Conservation (phyloP, 23 tunicate genomes). For the Styela clava region DNA sequence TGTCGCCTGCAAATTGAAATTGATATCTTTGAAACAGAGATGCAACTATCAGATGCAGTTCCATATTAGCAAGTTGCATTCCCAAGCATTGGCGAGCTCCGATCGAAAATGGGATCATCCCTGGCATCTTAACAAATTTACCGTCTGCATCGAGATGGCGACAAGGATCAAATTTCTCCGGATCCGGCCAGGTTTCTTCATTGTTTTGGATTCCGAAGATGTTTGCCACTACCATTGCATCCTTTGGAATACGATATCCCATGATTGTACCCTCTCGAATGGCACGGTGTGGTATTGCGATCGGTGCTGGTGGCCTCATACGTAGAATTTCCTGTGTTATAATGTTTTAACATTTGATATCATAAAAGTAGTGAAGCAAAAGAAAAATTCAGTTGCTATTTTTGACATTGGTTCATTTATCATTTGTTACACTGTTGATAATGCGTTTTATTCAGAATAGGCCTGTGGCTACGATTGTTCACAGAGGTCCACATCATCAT, state of each 20-base stretch:
- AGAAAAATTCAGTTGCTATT: neutral
- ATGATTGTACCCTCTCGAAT: conserved; percentile 22
- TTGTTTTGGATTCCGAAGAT: conserved; percentile 51
- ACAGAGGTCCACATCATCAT: no score
- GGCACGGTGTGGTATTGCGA: conserved; percentile 39
- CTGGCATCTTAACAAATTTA: conserved; percentile 40
- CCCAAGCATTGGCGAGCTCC: conserved; percentile 67
- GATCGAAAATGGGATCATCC: conserved; percentile 36
- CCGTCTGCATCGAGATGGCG: conserved; percentile 56
- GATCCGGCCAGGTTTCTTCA: conserved; percentile 50
- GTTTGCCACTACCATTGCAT: conserved; percentile 36
- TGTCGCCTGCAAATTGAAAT: conserved; percentile 33
- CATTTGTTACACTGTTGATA: no score
- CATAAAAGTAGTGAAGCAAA: neutral
- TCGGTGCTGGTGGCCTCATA: conserved; percentile 41
- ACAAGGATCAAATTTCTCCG: conserved; percentile 54
- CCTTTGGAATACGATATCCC: conserved; percentile 57
- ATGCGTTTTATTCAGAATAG: no score
- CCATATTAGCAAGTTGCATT: conserved; percentile 62
- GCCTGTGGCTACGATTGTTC: no score
- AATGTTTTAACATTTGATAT: neutral
- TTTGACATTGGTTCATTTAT: neutral
- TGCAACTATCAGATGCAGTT: conserved; percentile 41
- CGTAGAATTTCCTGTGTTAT: conserved; percentile 37
- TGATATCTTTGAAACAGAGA: conserved; percentile 35